These are phyloP conservation scores for Zoanthus solanderi DNA, from an alignment of 92 coral and sea anemone genomes.

Conservation along the genomic window DNA sequence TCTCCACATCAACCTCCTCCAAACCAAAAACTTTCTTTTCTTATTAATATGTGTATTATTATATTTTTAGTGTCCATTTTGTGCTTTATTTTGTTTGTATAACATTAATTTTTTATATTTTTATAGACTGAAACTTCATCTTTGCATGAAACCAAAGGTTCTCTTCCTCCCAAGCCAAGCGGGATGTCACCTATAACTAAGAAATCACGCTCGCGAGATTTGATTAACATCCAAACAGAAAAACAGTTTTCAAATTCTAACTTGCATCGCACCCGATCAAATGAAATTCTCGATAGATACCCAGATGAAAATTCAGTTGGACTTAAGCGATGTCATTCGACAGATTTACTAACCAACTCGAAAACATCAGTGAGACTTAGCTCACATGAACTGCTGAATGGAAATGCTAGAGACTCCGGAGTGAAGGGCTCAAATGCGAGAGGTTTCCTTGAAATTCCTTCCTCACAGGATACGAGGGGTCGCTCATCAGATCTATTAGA, in stretches of 20 bases:
- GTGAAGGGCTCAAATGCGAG: background rate
- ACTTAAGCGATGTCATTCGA: slow-evolving; percentile 28
- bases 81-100: too few relatives aligned
- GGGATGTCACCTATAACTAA: slow-evolving; percentile 4
- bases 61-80: too few relatives aligned
- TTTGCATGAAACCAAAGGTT: background rate
- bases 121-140: background rate
- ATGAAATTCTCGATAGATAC: slow-evolving; percentile 34
- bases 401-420: background rate
- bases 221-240: background rate
- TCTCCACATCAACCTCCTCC: too few relatives aligned
- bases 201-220: slow-evolving; percentile 6
- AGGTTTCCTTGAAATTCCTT: slow-evolving; percentile 30
- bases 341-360: slow-evolving; percentile 19
- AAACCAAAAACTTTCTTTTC: too few relatives aligned
- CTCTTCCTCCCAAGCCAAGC: background rate
- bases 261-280: slow-evolving; percentile 33
- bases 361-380: slow-evolving; percentile 22
- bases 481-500: slow-evolving; percentile 34
- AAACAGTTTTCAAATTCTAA: slow-evolving; percentile 27
- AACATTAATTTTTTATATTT: background rate
- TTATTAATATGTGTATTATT: too few relatives aligned
- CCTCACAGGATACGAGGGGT: slow-evolving; percentile 14
- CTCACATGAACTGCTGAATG: slow-evolving; percentile 30
- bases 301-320: slow-evolving; percentile 7